Base-by-base conservation (phyloP, 2,797 vertebrate genomes). In the Antennarius maculatus region DNA sequence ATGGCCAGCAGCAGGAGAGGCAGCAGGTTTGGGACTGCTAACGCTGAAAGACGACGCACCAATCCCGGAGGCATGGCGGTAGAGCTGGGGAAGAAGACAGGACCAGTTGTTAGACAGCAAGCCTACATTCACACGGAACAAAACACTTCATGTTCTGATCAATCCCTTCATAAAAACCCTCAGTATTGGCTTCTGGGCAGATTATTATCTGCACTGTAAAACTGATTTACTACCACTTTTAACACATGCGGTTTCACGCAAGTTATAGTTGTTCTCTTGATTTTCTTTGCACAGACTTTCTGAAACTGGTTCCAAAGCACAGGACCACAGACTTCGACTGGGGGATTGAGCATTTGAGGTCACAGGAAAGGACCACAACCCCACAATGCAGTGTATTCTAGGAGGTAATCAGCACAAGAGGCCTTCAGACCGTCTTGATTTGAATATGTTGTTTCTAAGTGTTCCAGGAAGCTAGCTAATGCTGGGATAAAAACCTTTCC, bases 41-140 rank as follows among this genome's bases (percentile, higher is more conserved):
- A 63, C 28, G 6, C 68, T 15, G 60, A 81, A 56, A 79, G 56
- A 84, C 58, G 56, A 87, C 53, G 74, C 81, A 90, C 89, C 31
- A 80, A 93, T 93, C 94, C 93, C 85, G 93, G 91, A 92, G 92
- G 93, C 95, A 96, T 96, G 91, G 92, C 90, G 89, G 94, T 91
- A 86, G 88, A 93, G 93, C 96, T 97, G 88, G 39, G 86, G 18
- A 80, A 64, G 54, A 57, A 23, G 6, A 81, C n/a, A 41, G 3
- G 8, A 41, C 46, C 63, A 17, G 27, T 10, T 16, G 57, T 88
- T 50, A 23, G 27, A 76, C 76, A 16, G 14, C 66, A 60, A 37
- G 5, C 46, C 45, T 45, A 1, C 11, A n/a, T 29, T 29, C 23
- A 62, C 23, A 41, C 5, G 3, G 31, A 51, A 23, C 7, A 5